These are phyloP conservation scores for Papilio protenor DNA, from an alignment of 2,888 invertebrate genomes.

Conservation along the genomic window DNA sequence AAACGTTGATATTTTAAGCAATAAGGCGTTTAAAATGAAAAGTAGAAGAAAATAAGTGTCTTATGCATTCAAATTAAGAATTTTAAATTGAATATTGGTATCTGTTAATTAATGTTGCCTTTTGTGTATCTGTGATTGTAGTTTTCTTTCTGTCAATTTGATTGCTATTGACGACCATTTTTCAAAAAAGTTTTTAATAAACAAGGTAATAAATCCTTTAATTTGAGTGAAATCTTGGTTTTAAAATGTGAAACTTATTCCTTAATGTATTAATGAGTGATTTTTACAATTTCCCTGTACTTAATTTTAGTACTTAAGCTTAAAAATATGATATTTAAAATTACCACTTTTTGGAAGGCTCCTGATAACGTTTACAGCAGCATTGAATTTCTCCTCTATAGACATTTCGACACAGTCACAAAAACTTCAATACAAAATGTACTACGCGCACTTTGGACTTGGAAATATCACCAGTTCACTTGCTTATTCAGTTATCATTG, in stretches of 20 bases:
- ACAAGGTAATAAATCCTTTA: slow-evolving; percentile 66
- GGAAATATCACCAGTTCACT: slow-evolving; percentile 42
- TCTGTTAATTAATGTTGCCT: background rate
- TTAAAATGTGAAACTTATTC: slow-evolving; percentile 44
- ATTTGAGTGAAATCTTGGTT: slow-evolving; percentile 56
- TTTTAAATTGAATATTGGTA: background rate
- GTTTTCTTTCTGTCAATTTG: slow-evolving; percentile 50
- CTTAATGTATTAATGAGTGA: slow-evolving; percentile 41
- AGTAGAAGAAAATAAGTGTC: background rate
- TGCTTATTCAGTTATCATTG: no score
- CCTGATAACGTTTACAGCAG: slow-evolving; percentile 96
- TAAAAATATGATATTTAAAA: slow-evolving; percentile 51
- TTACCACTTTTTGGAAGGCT: slow-evolving; percentile 97
- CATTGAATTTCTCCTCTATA: slow-evolving; percentile 95
- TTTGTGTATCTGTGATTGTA: slow-evolving; percentile 3
- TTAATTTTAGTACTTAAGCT: slow-evolving; percentile 33
- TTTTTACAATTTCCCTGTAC: background rate
- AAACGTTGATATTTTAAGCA: background rate
- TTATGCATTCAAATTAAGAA: background rate
- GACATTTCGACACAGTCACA: slow-evolving; percentile 86
- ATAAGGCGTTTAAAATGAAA: background rate
- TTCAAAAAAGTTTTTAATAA: slow-evolving; percentile 47
- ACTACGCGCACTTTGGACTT: slow-evolving; percentile 74
- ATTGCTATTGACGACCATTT: slow-evolving; percentile 45
- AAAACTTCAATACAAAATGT: slow-evolving; percentile 54